These are phyloP conservation scores for Sciaenops ocellatus DNA, from an alignment of 2,797 vertebrate genomes.

Conservation along the genomic window DNA sequence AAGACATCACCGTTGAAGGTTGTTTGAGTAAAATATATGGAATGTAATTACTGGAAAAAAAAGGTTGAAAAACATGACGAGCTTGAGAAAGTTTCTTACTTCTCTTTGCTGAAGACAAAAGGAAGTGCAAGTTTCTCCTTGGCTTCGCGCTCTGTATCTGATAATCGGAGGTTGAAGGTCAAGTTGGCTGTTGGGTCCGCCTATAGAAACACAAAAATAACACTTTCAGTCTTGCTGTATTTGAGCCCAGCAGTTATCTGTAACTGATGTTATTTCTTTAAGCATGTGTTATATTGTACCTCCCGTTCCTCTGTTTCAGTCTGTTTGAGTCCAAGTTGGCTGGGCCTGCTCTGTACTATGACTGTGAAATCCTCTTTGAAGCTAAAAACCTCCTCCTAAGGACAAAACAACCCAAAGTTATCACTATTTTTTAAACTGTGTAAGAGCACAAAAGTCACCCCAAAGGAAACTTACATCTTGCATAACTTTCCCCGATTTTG, in stretches of 20 bases:
- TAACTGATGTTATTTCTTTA: not conserved
- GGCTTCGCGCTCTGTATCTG: constrained; percentile 85
- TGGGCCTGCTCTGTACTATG: constrained; percentile 67
- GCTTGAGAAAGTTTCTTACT: constrained; percentile 74
- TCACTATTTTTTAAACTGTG: not conserved
- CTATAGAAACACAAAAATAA: constrained; percentile 66
- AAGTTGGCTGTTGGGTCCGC: constrained; percentile 85
- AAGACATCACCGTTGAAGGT: not conserved
- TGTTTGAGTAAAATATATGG: not conserved
- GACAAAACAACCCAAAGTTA: constrained; percentile 4
- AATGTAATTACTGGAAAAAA: not conserved
- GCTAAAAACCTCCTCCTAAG: constrained; percentile 83
- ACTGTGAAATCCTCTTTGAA: constrained; percentile 79
- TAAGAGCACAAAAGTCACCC: not conserved
- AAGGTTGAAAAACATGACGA: not conserved
- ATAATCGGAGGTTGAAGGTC: constrained; percentile 91
- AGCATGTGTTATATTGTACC: constrained; percentile 61
- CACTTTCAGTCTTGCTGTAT: not conserved
- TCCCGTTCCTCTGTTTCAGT: constrained; percentile 68
- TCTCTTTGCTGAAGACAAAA: constrained; percentile 91
- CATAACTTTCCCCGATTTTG: constrained; percentile 84
- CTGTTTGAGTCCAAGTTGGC: constrained; percentile 58
- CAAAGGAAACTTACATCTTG: constrained; percentile 76
- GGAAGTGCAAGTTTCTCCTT: constrained; percentile 89
- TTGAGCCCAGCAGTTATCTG: not conserved